Conservation (phyloP, 2,888 invertebrate genomes). For the Augiades crinisus region DNA sequence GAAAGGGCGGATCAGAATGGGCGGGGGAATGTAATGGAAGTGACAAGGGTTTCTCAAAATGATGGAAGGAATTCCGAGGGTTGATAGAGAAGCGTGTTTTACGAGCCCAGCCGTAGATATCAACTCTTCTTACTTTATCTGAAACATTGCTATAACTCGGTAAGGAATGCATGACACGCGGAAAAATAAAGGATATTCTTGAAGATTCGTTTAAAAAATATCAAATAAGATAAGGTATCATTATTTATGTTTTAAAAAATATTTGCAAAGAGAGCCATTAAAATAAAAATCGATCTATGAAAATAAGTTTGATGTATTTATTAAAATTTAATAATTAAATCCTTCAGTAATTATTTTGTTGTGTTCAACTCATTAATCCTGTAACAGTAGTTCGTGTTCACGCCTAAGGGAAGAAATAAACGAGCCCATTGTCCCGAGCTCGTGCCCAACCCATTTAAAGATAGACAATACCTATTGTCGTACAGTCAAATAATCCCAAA, state of each 20-base stretch:
- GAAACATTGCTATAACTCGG: constrained; percentile 17
- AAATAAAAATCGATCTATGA: too few species aligned
- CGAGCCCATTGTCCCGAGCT: constrained; percentile 64
- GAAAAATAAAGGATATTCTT: constrained; percentile 31
- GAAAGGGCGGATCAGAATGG: constrained; percentile 62
- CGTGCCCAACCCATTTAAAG: constrained; percentile 63
- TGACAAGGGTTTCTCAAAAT: constrained; percentile 76
- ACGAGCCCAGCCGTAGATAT: constrained; percentile 60
- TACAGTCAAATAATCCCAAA: constrained; percentile 55
- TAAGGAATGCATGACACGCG: constrained; percentile 11
- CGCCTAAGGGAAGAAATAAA: constrained; percentile 70
- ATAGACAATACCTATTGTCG: constrained; percentile 72
- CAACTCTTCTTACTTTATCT: constrained; percentile 30
- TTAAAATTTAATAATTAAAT: not conserved
- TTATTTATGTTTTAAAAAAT: not conserved
- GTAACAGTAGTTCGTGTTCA: constrained; percentile 57
- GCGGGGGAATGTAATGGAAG: constrained; percentile 70
- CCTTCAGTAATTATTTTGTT: constrained; percentile 42
- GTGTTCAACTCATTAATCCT: constrained; percentile 58
- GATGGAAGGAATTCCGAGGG: constrained; percentile 70
- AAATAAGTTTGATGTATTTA: not conserved
- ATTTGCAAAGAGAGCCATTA: too few species aligned
- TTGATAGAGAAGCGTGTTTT: constrained; percentile 60
- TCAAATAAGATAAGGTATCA: not conserved
- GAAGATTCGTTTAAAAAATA: too few species aligned